Percentiles rank a stretch among this genome's conserved stretches.
These are phyloP conservation scores for Lucilia sericata DNA, from an alignment of 1,140 invertebrate species.

Conservation along the genomic window DNA sequence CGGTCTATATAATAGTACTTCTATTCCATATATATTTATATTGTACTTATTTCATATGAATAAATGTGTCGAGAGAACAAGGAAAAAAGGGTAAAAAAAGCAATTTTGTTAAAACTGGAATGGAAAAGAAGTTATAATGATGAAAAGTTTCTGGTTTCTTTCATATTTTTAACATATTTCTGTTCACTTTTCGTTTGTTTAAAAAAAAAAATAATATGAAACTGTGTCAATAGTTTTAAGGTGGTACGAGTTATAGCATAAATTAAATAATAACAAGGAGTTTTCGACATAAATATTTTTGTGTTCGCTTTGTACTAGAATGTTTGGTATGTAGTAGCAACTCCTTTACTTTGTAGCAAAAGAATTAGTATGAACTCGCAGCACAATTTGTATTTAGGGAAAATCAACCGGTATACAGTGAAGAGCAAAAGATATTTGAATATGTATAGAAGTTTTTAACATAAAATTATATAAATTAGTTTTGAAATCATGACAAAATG, in stretches of 20 bases:
- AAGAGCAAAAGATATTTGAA: too few species aligned
- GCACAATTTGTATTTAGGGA: too few species aligned
- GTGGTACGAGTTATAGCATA: conserved; percentile 27
- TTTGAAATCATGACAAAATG: too few species aligned
- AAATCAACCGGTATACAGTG: too few species aligned
- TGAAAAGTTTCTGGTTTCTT: conserved; percentile 22
- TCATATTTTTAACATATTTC: background rate
- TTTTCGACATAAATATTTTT: background rate
- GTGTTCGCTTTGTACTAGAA: too few species aligned
- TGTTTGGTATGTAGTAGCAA: background rate
- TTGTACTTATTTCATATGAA: background rate
- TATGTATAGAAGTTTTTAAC: too few species aligned
- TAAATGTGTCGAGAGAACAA: background rate
- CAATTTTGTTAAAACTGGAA: conserved; percentile 6
- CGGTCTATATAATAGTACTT: conserved; percentile 31
- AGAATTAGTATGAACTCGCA: too few species aligned
- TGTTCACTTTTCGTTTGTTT: background rate
- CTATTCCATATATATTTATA: too few species aligned
- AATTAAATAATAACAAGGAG: conserved; percentile 40
- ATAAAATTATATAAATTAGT: too few species aligned
- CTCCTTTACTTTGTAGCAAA: background rate
- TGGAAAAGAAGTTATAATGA: conserved; percentile 19
- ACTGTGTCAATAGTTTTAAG: conserved; percentile 39
- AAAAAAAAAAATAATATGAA: background rate
- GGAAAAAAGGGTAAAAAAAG: background rate